Base-by-base conservation (phyloP, 2,888 invertebrate species). In the Drosophila kambysellisi region DNA sequence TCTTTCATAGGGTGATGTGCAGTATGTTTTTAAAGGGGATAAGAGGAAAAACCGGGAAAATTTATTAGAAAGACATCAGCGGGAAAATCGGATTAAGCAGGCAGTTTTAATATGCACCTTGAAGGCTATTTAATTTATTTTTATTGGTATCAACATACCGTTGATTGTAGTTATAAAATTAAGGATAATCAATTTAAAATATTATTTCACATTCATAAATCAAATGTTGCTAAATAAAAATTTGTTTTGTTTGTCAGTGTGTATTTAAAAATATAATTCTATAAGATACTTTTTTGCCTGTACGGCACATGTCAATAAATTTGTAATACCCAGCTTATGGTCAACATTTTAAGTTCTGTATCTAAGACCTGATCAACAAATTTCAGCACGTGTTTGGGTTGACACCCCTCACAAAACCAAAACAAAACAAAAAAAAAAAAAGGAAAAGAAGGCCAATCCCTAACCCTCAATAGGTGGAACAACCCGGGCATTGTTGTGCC, bases 301-400 rank as follows among this genome's bases (percentile, higher is more conserved):
- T 37, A 2, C 11, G 29, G 5, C 52, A 32, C 52, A 30, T 72
- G 68, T 73, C 79, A 66, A 76, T 73, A 61, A 48, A 67, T 52
- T 56, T 60, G 46, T 79, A 68, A 72, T 57, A 33, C 57, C 37
- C n/a, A 39, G 58, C 59, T 70, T 74, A 56, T 70, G 74, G 65
- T 66, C 43, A 57, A 33, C 30, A 35, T 54, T 53, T 9, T 7
- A 35, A 52, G 12, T 25, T 0, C 5, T 41, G 41, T 29, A 41
- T n/a, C 54, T 20, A 12, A 29, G 20, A 29, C 29, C 37, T 48
- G 33, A 48, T 51, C 43, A 60, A 41, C 54, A 58, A 67, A 76
- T 73, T 33, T 43, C 43, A 69, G 53, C 80, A 79, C 79, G 79
- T 80, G 80, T 65, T 70, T 37, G 52, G 73, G 50, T 41, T 67